Evolutionary conservation across 2,888 invertebrate species (phyloP), one percentile per base, ranked within the genome.

Genomic region (Dynastes maya): DNA sequence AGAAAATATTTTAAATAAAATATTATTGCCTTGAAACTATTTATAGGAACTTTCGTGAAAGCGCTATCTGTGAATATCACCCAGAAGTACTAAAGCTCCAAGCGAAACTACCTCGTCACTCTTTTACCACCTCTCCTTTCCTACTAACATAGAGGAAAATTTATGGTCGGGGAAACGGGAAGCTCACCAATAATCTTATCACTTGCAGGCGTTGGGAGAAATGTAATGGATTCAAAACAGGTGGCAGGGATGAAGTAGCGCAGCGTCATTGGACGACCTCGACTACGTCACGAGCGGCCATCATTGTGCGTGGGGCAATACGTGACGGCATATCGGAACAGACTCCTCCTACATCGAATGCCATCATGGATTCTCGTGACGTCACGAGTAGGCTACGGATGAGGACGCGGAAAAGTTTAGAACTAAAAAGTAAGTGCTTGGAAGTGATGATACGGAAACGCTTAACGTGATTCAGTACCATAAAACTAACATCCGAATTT

Each of bases 311-410:
- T 27, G 45, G 40, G 29, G 61, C 72, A 74, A 74, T 74, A 74
- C 16, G 61, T 45, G 72, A 74, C 58, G 61, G 61, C 11, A 29
- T 13, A 11, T 16, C 22, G 13, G 16, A 13, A 58, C 13, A 76
- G n/a, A 67, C 76, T 76, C 76, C 76, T 58, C 76, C 76, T 49
- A 45, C 68, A 9, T 27, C 5, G 40, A 58, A 76, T 76, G 76
- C 76, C 76, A 76, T 76, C 53, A 76, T 76, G 76, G 76, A 76
- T 76, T 68, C 67, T 76, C 51, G 53, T 76, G 65, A 76, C 76
- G 68, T 76, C 76, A 76, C 16, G 40, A 16, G 13, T 37, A 51
- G 11, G 53, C 55, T 40, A 4, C 32, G 29, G 67, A 67, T 22
- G 32, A 45, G 67, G 55, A 51, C 37, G 8, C 22, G 27, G 53